Evolutionary conservation across 2,797 vertebrate genomes (phyloP).

Genomic region (Phalloptychus januarius): DNA sequence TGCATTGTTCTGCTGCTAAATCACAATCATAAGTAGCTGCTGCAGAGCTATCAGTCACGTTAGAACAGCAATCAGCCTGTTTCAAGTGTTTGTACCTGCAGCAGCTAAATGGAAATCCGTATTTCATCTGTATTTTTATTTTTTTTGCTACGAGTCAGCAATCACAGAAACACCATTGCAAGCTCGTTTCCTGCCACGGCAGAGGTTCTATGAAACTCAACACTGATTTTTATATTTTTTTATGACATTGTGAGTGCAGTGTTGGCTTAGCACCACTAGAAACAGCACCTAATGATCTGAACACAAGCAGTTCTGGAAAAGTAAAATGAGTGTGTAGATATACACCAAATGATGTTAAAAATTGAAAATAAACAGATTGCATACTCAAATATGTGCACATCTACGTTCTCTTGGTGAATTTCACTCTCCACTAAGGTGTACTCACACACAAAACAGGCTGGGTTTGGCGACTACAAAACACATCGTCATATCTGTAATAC

Average conservation of each 20-base stretch:
- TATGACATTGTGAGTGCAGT: conserved; percentile 18
- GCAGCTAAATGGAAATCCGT: conserved; percentile 42
- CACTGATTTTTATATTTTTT: conserved; percentile 19
- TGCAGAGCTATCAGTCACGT: conserved; percentile 58
- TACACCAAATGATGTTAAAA: conserved; percentile 33
- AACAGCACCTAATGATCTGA: conserved; percentile 46
- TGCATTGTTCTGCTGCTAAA: conserved; percentile 35
- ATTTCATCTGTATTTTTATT: conserved; percentile 43
- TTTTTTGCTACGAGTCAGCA: conserved; percentile 58
- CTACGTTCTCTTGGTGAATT: conserved; percentile 21
- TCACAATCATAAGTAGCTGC: conserved; percentile 31
- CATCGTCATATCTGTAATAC: conserved; percentile 42
- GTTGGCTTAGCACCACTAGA: conserved; percentile 29
- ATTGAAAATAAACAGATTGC: conserved; percentile 10
- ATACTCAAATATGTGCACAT: conserved; percentile 14
- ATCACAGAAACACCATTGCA: conserved; percentile 54
- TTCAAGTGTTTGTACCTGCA: conserved; percentile 38
- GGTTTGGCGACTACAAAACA: conserved; percentile 31
- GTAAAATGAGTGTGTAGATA: conserved; percentile 59
- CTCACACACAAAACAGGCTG: conserved; percentile 35
- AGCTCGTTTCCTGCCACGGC: conserved; percentile 47
- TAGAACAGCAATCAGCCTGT: conserved; percentile 45
- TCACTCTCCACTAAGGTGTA: conserved; percentile 18
- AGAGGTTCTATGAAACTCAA: conserved; percentile 48
- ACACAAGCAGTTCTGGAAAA: conserved; percentile 52